Conservation (phyloP, 1,140 invertebrate genomes). For the Drosophila equinoxialis region DNA sequence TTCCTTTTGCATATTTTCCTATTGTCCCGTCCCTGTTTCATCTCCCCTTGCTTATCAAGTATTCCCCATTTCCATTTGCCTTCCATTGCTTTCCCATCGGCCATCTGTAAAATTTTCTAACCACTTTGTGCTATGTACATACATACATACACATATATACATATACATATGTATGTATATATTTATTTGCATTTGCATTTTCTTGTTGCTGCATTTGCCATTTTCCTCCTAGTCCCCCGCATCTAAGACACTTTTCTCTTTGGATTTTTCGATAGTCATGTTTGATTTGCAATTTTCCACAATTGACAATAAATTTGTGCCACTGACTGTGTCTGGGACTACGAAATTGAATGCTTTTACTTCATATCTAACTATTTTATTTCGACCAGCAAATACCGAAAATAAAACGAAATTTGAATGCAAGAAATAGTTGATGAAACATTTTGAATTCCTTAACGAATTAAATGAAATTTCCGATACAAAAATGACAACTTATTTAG, state of each 20-base stretch:
- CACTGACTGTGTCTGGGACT: conserved; percentile 49
- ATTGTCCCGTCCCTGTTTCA: background rate
- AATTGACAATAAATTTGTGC: conserved; percentile 59
- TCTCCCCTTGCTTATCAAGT: background rate
- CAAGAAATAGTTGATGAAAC: background rate
- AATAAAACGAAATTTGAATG: conserved; percentile 8
- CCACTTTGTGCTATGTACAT: conserved; percentile 35
- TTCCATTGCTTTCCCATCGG: background rate
- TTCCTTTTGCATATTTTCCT: conserved; percentile 31
- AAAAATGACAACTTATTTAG: background rate
- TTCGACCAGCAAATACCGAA: conserved; percentile 47
- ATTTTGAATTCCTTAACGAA: conserved; percentile 8
- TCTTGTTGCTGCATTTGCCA: conserved; percentile 24
- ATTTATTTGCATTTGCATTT: conserved; percentile 61
- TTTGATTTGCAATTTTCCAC: conserved; percentile 78
- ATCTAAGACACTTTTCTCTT: background rate
- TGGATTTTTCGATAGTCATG: conserved; percentile 65
- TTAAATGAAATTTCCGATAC: background rate
- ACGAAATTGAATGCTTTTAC: conserved; percentile 53
- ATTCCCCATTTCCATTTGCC: conserved; percentile 25
- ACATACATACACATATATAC: background rate
- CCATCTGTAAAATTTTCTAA: conserved; percentile 66
- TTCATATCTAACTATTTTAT: conserved; percentile 35
- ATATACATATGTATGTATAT: background rate
- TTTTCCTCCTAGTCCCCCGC: background rate